phyloP scores from a whole-genome alignment of 2,797 vertebrate species.

The Coreius guichenoti region DNA sequence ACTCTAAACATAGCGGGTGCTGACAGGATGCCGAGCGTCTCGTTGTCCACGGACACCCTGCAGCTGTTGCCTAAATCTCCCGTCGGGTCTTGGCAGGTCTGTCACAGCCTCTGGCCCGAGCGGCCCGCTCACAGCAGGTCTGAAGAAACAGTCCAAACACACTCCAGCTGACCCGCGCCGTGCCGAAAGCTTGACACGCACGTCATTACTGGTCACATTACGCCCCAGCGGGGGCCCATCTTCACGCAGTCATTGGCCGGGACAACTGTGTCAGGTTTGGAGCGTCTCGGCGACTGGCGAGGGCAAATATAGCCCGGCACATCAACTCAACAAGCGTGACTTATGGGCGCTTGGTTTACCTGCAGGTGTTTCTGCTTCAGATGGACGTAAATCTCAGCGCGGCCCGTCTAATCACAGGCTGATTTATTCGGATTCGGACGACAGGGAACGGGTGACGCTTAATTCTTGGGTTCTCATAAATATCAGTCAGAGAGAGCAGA shows the following conservation, averaged over 20 bases:
- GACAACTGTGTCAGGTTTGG: conserved; percentile 66
- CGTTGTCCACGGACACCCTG: conserved; percentile 60
- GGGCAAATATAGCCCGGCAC: conserved; percentile 43
- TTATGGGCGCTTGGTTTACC: conserved; percentile 60
- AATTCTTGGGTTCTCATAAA: conserved; percentile 43
- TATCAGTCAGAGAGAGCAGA: conserved; percentile 28
- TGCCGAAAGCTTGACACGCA: conserved; percentile 76
- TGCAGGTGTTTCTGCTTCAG: conserved; percentile 73
- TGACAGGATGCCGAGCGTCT: conserved; percentile 50
- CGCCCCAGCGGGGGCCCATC: conserved; percentile 72
- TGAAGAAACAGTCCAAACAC: conserved; percentile 65
- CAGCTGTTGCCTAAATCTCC: conserved; percentile 78
- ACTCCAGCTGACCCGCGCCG: conserved; percentile 49
- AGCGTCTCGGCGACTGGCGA: conserved; percentile 8
- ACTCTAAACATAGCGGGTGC: conserved; percentile 47
- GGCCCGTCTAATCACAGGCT: conserved; percentile 44
- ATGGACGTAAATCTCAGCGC: conserved; percentile 73
- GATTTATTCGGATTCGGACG: conserved; percentile 50
- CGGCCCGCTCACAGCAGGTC: conserved; percentile 59
- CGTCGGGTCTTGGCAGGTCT: conserved; percentile 71
- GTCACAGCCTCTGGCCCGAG: conserved; percentile 69
- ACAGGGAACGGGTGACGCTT: conserved; percentile 17
- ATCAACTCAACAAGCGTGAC: conserved; percentile 63
- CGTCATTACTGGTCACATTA: conserved; percentile 77
- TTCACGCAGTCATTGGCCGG: conserved; percentile 33